Evolutionary conservation across 1,140 invertebrate genomes (phyloP), one percentile per base, ranked within the genome.

Genomic region (Anastrepha ludens): DNA sequence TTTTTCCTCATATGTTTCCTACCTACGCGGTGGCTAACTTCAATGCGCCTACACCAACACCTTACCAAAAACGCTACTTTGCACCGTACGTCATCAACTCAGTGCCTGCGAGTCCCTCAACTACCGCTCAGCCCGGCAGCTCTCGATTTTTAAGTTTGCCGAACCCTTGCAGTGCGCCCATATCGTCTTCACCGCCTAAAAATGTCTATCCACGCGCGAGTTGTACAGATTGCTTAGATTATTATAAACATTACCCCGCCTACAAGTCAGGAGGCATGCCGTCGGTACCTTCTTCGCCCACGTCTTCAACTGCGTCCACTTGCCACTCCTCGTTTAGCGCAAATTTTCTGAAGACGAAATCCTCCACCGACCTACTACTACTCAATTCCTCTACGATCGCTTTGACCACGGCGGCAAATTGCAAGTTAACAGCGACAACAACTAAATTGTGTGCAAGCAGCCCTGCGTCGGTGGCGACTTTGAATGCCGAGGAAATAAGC

Each of bases 51-150:
- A 7, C 58, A 39, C 11, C 29, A 89, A 88, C 47, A 90, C 89
- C 4, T 91, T 91, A 58, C 91, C 91, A 87, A 90, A 92, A 92
- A 44, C 90, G 91, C 50, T 92, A 92, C 85, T 92, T 92, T 87
- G 91, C 91, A 0, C 91, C 91, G 17, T 92, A 92, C 78, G 89
- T 92, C 8, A 88, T 92, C 59, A 92, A 92, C 85, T 44, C 70
- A n/a, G 1, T 15, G 41, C 6, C 64, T 15, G 47, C 86, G 64
- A 11, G 44, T 78, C 13, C 86, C 59, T 4, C 89, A 70, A 39
- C 13, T 47, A 8, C 87, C 78, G 20, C 39, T 44, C 39, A 85
- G 60, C 17, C 47, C 29, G 29, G 15, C 44, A 50, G 86, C 62
- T 41, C 62, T 17, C 87, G 65, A 2, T 55, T 55, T 8, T n/a